These are phyloP conservation scores for Athetis lepigone DNA, from an alignment of 2,888 invertebrate species.

Conservation along the genomic window DNA sequence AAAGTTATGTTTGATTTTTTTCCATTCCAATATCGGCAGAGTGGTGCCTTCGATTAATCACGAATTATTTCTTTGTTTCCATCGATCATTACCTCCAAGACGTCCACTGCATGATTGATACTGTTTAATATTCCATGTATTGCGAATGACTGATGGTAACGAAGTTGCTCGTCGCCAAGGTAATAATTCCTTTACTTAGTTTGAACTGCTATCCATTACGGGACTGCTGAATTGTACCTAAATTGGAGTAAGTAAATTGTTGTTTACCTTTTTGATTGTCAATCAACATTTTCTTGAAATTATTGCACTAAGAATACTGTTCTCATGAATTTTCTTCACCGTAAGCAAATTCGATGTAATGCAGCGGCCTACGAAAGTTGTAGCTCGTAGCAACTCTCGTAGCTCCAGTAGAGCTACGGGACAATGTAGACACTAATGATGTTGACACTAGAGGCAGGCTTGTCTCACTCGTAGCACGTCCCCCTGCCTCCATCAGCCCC, in stretches of 20 bases:
- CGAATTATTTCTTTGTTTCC: conserved; percentile 55
- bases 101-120: conserved; percentile 59
- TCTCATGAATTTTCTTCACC: background rate
- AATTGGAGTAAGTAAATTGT: background rate
- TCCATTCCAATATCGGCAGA: conserved; percentile 33
- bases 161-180: conserved; percentile 25
- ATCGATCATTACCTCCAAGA: conserved; percentile 60
- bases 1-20: conserved; percentile 23
- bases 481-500: conserved; percentile 54
- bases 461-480: conserved; percentile 71
- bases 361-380: conserved; percentile 62
- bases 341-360: conserved; percentile 29
- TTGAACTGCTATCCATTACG: conserved; percentile 18
- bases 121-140: conserved; percentile 53
- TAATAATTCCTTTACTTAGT: conserved; percentile 27
- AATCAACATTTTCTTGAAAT: background rate
- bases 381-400: conserved; percentile 77
- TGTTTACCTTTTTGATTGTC: background rate
- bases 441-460: conserved; percentile 86
- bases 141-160: conserved; percentile 39
- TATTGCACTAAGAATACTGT: background rate
- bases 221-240: conserved; percentile 1
- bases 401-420: conserved; percentile 74
- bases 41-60: conserved; percentile 51
- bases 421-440: conserved; percentile 85